Base-by-base conservation (phyloP, 2,113 vertebrate genomes). In the Calidris pygmaea region DNA sequence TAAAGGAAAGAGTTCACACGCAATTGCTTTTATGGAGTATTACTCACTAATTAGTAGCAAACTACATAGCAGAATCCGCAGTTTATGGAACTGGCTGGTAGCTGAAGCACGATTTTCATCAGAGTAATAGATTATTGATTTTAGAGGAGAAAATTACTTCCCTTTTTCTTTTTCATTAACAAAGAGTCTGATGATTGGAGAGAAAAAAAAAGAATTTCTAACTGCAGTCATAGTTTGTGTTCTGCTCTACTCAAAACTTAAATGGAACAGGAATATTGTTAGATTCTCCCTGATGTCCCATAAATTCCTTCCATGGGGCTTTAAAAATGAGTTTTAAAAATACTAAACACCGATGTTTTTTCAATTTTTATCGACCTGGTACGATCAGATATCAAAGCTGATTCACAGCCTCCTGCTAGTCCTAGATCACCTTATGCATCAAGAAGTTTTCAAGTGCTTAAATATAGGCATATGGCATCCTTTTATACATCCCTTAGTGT, bases 1-100 rank as follows among this genome's bases (percentile, higher is more conserved):
- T 94, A 96, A 96, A 93, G 65, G 92, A 90, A 91, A 76, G 78
- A 20, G 79, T 95, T 96, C 82, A 95, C 94, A 97, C 9, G 8
- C 86, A 76, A 92, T 58, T 85, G 85, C 20, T 94, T 94, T 96
- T 67, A 56, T 73, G 81, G 32, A n/a, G 14, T 76, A 90, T 96
- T 96, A 83, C 74, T 90, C 80, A 68, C 73, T 95, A 93, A 95
- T 96, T 81, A 92, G 37, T 55, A 87, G 73, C 63, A 93, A 96
- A 94, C 76, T 75, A 22, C 50, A 56, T 7, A 87, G 65, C 93
- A 93, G 71, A 94, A 89, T 85, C 86, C 18, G 9, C 78, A 81
- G 45, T 94, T 96, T 87, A 73, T 85, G 90, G 37, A 91, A 93
- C 66, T 79, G 81, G 19, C 77, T 89, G n/a, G 62, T 89, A 76